Conservation (phyloP, 2,888 invertebrate species). For the Drosophila anceps region DNA sequence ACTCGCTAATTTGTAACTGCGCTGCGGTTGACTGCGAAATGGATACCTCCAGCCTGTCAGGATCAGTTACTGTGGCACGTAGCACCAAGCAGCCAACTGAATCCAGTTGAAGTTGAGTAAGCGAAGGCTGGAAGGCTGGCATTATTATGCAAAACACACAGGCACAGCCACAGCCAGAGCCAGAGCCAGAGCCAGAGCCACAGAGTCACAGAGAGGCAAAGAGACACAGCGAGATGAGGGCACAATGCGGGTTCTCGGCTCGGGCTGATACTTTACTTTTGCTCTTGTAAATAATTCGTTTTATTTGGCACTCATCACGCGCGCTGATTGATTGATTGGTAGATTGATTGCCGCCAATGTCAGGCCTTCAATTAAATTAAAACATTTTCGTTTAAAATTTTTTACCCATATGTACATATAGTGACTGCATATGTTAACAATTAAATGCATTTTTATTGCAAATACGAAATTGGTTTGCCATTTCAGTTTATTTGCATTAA, state of each 20-base stretch:
- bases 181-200: too few species aligned
- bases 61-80: constrained; percentile 64
- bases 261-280: constrained; percentile 18
- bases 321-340: constrained; percentile 68
- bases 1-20: constrained; percentile 70
- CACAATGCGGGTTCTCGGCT: constrained; percentile 16
- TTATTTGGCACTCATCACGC: constrained; percentile 56
- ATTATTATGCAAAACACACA: constrained; percentile 74
- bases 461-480: constrained; percentile 18
- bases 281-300: constrained; percentile 53
- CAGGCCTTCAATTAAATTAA: constrained; percentile 56
- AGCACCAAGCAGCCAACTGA: constrained; percentile 4
- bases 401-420: background rate
- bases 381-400: constrained; percentile 41
- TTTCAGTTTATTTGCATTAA: constrained; percentile 43
- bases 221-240: background rate
- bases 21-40: constrained; percentile 55
- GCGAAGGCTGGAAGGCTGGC: constrained; percentile 20
- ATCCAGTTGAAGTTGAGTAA: constrained; percentile 18
- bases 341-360: constrained; percentile 46
- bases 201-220: background rate
- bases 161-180: background rate
- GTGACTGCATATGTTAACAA: constrained; percentile 13
- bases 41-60: constrained; percentile 29
- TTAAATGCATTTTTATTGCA: constrained; percentile 15